Base-by-base conservation (phyloP, 2,797 vertebrate genomes). In the Argya squamiceps region DNA sequence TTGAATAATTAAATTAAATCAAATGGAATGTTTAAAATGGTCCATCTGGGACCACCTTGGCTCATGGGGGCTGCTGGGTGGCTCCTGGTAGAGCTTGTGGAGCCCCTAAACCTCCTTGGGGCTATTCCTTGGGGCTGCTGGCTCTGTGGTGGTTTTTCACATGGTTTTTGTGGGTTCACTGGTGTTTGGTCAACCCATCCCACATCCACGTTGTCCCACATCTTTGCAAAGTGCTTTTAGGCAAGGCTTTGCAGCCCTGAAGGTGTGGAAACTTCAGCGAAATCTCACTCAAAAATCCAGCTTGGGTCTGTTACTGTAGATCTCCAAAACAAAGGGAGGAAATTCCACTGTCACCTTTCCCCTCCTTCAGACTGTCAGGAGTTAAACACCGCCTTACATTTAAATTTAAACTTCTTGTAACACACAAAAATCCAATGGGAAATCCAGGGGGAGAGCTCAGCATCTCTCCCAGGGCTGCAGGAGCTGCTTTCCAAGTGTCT, bases 371-470 rank as follows among this genome's bases (percentile, higher is more conserved):
- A 3, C 32, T 18, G 34, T 2, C 15, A 12, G 2, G 80, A 89
- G 89, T 77, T 65, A 58, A 96, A 30, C 74, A 10, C 49, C 75
- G 14, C 1, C 0, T 12, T 12, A 6, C 39, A 34, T 22, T n/a
- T 18, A 4, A 15, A 47, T 24, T 9, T 14, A 4, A 15, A 37
- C 19, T 15, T 18, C 52, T 17, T 4, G 7, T 2, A 2, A 0
- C 16, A 18, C 55, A 3, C 46, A 80, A 85, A 67, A 74, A 47
- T 4, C 21, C 64, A 18, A 11, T 4, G 14, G 16, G 41, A 46
- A 58, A 56, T 10, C 22, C 81, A 56, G 74, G 58, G 63, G 79
- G 62, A 63, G 84, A 70, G 63, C 75, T 56, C 22, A 37, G 56
- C 41, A n/a, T 6, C 37, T 43, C 59, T 56, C 34, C 44, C 37